These are phyloP conservation scores for Unio delphinus DNA, from an alignment of 2,888 invertebrate genomes.

Conservation along the genomic window DNA sequence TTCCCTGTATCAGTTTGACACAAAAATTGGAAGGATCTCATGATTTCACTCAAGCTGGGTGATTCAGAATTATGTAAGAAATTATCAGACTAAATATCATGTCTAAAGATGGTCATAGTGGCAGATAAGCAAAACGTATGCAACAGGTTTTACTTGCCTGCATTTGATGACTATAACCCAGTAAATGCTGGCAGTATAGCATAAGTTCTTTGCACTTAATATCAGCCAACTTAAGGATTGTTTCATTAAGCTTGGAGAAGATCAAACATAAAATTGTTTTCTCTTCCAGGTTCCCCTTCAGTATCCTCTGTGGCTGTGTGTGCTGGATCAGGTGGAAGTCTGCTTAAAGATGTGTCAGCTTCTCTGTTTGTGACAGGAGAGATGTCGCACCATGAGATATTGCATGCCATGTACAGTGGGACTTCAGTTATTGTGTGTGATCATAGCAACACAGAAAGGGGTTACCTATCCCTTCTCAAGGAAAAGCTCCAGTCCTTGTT, in stretches of 20 bases:
- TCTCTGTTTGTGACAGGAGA: slow-evolving; percentile 91
- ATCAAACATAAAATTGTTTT: not conserved
- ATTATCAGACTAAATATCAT: too few relatives aligned
- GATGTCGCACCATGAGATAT: slow-evolving; percentile 94
- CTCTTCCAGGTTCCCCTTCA: slow-evolving; percentile 13
- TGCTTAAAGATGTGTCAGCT: slow-evolving; percentile 81
- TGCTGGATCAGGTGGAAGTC: slow-evolving; percentile 89
- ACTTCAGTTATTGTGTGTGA: slow-evolving; percentile 89
- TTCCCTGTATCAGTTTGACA: too few relatives aligned
- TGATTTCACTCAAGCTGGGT: too few relatives aligned
- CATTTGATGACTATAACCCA: too few relatives aligned
- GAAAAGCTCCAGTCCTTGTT: slow-evolving; percentile 55
- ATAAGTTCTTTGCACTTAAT: too few relatives aligned
- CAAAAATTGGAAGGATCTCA: not conserved
- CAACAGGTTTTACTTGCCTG: too few relatives aligned
- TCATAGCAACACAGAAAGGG: slow-evolving; percentile 94
- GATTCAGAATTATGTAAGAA: too few relatives aligned
- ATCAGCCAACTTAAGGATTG: too few relatives aligned
- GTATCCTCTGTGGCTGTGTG: slow-evolving; percentile 82
- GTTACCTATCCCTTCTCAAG: slow-evolving; percentile 81
- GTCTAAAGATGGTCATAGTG: too few relatives aligned
- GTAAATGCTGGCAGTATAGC: too few relatives aligned
- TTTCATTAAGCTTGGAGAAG: too few relatives aligned
- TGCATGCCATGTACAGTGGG: slow-evolving; percentile 87
- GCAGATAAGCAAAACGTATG: too few relatives aligned